Evolutionary conservation across 2,113 vertebrate species (phyloP).

Genomic region (Leucopsar rothschildi): DNA sequence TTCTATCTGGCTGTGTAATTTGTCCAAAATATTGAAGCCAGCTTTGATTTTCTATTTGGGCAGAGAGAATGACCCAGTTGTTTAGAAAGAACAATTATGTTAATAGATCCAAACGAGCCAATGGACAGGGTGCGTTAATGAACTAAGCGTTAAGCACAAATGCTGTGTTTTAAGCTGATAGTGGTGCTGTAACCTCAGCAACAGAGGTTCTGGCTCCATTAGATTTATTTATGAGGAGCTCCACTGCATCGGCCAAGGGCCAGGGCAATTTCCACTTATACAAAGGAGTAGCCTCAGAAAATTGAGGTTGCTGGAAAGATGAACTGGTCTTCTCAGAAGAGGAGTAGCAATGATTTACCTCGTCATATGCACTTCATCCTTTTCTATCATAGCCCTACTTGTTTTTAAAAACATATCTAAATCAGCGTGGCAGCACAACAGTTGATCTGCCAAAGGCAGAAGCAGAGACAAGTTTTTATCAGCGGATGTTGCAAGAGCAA

Average conservation of each 20-base stretch:
- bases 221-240: constrained; percentile 50
- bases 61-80: constrained; percentile 72
- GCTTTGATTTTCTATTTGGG: constrained; percentile 60
- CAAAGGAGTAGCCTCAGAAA: constrained; percentile 26
- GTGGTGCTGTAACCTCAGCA: constrained; percentile 49
- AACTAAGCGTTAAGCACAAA: constrained; percentile 64
- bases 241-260: background rate
- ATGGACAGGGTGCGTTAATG: constrained; percentile 65
- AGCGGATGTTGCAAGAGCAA: background rate
- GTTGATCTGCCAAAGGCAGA: constrained; percentile 1
- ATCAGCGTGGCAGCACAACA: background rate
- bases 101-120: constrained; percentile 74
- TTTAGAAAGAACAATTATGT: constrained; percentile 75
- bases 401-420: background rate
- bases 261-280: constrained; percentile 50
- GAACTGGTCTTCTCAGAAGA: background rate
- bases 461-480: background rate
- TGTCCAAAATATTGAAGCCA: constrained; percentile 53
- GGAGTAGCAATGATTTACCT: background rate
- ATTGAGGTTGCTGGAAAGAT: background rate
- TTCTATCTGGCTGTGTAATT: background rate
- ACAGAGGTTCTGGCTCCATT: constrained; percentile 16
- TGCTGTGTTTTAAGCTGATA: constrained; percentile 54
- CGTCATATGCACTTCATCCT: background rate
- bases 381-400: background rate